A percentile compares a stretch with the other conserved stretches of the same genome.
Evolutionary conservation across 2,113 vertebrate genomes (phyloP).

Genomic region (Corythaeola cristata): DNA sequence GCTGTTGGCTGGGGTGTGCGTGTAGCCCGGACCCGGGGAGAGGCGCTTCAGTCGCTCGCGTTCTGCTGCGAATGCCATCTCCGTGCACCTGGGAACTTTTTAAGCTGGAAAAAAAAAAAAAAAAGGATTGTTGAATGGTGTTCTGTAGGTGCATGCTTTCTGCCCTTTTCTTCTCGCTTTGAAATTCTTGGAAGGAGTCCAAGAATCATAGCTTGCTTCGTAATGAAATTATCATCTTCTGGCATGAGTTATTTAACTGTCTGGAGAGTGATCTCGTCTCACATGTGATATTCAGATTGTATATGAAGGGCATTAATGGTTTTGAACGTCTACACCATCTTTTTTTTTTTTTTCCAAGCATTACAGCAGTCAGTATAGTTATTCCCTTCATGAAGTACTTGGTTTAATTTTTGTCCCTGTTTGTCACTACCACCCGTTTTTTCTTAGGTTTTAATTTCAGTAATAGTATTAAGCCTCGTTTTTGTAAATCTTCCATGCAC

Average conservation of each 20-base stretch:
- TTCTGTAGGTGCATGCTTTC: not conserved
- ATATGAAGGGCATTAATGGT: not conserved
- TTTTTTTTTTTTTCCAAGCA: no score
- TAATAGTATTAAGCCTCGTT: not conserved
- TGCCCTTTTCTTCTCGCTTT: not conserved
- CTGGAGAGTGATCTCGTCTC: not conserved
- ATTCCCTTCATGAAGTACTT: not conserved
- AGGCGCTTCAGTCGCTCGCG: not conserved
- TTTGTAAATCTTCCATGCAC: not conserved
- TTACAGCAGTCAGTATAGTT: not conserved
- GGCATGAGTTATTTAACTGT: not conserved
- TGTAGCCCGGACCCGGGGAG: not conserved
- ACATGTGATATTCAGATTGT: not conserved
- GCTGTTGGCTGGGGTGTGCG: not conserved
- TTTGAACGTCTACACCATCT: not conserved
- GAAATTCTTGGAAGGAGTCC: not conserved
- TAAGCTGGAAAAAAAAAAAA: not conserved
- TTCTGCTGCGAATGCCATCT: rapidly evolving
- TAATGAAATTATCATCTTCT: not conserved
- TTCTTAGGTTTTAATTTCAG: not conserved
- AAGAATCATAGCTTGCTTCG: not conserved
- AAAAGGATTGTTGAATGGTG: not conserved
- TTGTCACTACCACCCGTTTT: not conserved
- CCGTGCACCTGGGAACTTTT: not conserved
- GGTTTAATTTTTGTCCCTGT: not conserved